These are phyloP conservation scores for Formica exsecta DNA, from an alignment of 1,140 invertebrate species.

Conservation along the genomic window DNA sequence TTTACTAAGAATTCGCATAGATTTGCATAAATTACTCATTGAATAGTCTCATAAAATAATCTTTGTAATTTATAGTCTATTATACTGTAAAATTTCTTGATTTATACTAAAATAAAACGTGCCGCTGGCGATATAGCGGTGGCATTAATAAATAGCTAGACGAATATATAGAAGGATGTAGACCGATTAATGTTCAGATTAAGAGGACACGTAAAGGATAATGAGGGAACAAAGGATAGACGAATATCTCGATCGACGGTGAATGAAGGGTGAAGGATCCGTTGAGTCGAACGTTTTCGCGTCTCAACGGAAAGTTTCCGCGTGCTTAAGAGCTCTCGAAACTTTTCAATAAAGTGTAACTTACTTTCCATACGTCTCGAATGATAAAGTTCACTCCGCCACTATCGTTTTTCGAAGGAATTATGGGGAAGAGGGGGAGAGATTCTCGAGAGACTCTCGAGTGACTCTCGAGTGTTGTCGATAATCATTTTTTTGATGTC, in stretches of 20 bases:
- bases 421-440: constrained; percentile 2
- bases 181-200: constrained; percentile 46
- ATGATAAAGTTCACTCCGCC: constrained; percentile 49
- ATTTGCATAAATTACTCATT: constrained; percentile 46
- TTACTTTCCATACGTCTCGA: constrained; percentile 71
- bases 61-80: constrained; percentile 21
- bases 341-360: constrained; percentile 71
- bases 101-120: constrained; percentile 15
- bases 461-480: constrained; percentile 46
- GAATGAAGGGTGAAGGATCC: neutral
- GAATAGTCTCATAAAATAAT: neutral
- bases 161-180: neutral
- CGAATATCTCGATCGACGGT: constrained; percentile 47
- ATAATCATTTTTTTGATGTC: constrained; percentile 71
- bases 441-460: constrained; percentile 30
- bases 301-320: constrained; percentile 59
- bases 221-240: constrained; percentile 11
- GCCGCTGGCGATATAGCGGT: neutral
- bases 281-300: constrained; percentile 63
- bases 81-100: neutral
- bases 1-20: constrained; percentile 24
- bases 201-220: neutral
- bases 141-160: constrained; percentile 14
- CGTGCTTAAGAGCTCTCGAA: constrained; percentile 68
- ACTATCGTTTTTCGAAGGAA: constrained; percentile 67